Percentiles rank a stretch among this genome's conserved stretches.
phyloP scores from a whole-genome alignment of 1,140 invertebrate species.

The Homarus americanus region DNA sequence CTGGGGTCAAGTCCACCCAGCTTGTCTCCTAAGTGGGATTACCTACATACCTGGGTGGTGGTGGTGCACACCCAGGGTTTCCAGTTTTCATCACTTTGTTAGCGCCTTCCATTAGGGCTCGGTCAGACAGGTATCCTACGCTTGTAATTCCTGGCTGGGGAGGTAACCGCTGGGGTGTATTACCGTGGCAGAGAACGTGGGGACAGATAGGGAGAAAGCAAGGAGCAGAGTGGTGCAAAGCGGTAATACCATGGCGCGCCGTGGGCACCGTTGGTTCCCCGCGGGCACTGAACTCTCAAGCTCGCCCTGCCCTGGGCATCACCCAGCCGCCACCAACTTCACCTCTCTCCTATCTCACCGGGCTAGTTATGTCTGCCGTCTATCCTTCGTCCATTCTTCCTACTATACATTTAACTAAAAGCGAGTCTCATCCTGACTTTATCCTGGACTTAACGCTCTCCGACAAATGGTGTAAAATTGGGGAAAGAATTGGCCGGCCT shows the following conservation, averaged over 20 bases:
- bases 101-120: not conserved
- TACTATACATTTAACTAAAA: no score
- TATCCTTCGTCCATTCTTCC: no score
- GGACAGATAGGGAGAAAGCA: not conserved
- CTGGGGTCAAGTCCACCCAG: conserved; percentile 9
- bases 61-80: not conserved
- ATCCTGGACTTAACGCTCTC: no score
- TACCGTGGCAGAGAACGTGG: not conserved
- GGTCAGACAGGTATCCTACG: not conserved
- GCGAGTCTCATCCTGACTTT: no score
- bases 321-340: not conserved
- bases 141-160: not conserved
- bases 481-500: no score
- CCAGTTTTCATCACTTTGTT: not conserved
- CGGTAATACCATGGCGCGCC: conserved; percentile 16
- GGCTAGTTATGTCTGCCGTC: no score
- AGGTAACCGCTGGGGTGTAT: not conserved
- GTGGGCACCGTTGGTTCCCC: conserved; percentile 25
- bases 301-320: conserved; percentile 17
- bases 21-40: conserved; percentile 25
- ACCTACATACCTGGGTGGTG: conserved; percentile 16
- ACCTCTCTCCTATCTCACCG: no score
- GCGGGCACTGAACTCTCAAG: conserved; percentile 32
- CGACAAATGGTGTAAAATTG: no score
- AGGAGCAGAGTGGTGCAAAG: not conserved